Percentiles rank a stretch among this genome's conserved stretches.
Conservation (phyloP, 2,113 vertebrate species). For the Xiphorhynchus elegans region DNA sequence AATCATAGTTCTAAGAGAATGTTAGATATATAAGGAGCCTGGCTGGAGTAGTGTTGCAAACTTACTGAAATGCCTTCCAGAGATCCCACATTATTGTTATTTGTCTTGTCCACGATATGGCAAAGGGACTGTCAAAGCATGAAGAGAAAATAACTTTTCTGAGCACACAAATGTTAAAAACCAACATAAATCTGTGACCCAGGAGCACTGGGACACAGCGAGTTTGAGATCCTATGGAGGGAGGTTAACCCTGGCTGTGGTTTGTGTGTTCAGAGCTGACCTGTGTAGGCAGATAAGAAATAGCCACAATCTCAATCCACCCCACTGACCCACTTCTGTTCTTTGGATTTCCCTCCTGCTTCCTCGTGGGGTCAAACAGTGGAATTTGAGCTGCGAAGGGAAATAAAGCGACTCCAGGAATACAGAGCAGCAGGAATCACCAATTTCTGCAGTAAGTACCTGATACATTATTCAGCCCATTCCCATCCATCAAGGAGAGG, state of each 20-base stretch:
- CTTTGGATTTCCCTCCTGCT: conserved; percentile 19
- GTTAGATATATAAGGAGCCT: neutral
- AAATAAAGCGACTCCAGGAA: conserved; percentile 92
- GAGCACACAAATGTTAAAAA: neutral
- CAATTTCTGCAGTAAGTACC: conserved; percentile 95
- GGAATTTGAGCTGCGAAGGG: conserved; percentile 94
- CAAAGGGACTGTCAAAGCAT: neutral
- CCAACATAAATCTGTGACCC: neutral
- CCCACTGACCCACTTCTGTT: conserved; percentile 10
- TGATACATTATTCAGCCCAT: neutral
- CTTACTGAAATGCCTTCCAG: neutral
- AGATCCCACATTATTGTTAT: neutral
- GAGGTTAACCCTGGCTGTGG: neutral
- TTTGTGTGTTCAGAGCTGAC: neutral
- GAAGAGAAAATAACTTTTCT: neutral
- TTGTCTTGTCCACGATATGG: neutral
- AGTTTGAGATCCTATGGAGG: neutral
- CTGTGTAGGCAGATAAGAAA: neutral
- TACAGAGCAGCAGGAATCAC: conserved; percentile 93
- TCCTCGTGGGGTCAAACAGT: conserved; percentile 75
- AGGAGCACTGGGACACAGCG: neutral
- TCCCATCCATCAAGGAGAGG: neutral
- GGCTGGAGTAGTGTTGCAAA: neutral
- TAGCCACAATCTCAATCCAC: neutral
- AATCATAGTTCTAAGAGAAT: neutral